Percentiles rank a stretch among this genome's conserved stretches.
phyloP scores from a whole-genome alignment of 2,888 invertebrate genomes.

The Microdon myrmicae region DNA sequence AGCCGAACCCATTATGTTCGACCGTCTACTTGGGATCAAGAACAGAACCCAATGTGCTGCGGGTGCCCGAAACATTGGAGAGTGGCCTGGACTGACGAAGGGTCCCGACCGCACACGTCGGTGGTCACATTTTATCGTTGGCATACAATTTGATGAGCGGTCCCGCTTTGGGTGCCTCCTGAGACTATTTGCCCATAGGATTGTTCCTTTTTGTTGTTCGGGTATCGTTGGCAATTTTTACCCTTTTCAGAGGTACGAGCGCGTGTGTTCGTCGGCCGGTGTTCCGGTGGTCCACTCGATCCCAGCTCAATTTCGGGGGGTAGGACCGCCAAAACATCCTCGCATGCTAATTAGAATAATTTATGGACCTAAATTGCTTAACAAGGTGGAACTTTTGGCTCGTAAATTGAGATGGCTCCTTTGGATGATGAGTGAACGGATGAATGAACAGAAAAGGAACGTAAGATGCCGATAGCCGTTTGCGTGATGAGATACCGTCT shows the following conservation, averaged over 20 bases:
- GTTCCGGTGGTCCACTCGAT: conserved; percentile 46
- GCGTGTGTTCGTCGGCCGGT: conserved; percentile 7
- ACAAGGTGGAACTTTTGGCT: conserved; percentile 53
- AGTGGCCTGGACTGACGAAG: conserved; percentile 40
- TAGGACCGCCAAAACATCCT: conserved; percentile 30
- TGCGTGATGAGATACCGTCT: no score
- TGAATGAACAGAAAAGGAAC: no score
- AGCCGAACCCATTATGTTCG: conserved; percentile 37
- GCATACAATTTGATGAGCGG: conserved; percentile 47
- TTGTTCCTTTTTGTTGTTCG: neutral
- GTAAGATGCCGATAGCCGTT: no score
- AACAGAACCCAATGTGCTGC: conserved; percentile 38
- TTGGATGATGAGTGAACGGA: no score
- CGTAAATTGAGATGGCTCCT: conserved; percentile 51
- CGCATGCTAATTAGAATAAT: conserved; percentile 51
- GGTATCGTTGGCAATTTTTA: conserved; percentile 10
- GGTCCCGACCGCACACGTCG: conserved; percentile 50
- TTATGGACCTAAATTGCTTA: conserved; percentile 52
- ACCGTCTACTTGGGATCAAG: conserved; percentile 1
- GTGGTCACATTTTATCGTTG: conserved; percentile 50
- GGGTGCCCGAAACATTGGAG: conserved; percentile 40
- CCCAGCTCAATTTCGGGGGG: conserved; percentile 22
- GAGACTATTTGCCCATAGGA: conserved; percentile 9
- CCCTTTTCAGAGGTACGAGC: conserved; percentile 1
- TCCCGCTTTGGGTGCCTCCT: conserved; percentile 5